phyloP scores from a whole-genome alignment of 2,797 vertebrate species.

The Pithecia hirsuta region DNA sequence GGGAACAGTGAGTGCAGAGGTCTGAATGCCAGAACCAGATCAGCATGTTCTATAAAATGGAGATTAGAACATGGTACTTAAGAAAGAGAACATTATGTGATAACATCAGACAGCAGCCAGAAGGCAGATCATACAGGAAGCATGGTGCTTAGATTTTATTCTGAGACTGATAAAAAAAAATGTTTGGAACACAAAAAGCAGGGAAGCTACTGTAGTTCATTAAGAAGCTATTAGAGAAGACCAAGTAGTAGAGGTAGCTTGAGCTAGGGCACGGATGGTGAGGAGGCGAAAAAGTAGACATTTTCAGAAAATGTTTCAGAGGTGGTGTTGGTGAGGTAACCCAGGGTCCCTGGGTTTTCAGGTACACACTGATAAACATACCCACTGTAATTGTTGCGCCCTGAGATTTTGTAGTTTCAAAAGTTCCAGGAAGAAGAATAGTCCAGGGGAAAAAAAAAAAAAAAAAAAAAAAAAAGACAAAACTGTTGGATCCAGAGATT shows the following conservation, averaged over 20 bases:
- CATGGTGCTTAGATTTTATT: not conserved
- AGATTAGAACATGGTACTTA: not conserved
- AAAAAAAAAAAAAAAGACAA: not conserved
- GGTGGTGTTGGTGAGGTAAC: not conserved
- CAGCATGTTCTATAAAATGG: not conserved
- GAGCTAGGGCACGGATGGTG: not conserved
- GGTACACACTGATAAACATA: not conserved
- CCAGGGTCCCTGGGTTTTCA: not conserved
- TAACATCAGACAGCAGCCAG: not conserved
- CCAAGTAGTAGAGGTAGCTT: not conserved
- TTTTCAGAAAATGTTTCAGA: not conserved
- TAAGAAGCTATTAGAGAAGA: not conserved
- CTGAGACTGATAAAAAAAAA: not conserved
- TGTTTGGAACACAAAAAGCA: not conserved
- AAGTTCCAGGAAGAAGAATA: not conserved
- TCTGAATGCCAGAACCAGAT: not conserved
- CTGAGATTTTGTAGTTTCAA: not conserved
- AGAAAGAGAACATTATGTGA: not conserved
- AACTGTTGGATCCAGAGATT: not conserved
- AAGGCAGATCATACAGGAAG: not conserved
- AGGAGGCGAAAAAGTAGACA: accelerated
- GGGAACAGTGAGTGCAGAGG: not conserved
- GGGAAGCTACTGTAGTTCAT: accelerated
- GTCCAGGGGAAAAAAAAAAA: too few species aligned
- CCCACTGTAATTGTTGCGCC: not conserved